Percentiles rank a stretch among this genome's conserved stretches.
phyloP scores from a whole-genome alignment of 1,140 invertebrate species.

The Ruditapes philippinarum region DNA sequence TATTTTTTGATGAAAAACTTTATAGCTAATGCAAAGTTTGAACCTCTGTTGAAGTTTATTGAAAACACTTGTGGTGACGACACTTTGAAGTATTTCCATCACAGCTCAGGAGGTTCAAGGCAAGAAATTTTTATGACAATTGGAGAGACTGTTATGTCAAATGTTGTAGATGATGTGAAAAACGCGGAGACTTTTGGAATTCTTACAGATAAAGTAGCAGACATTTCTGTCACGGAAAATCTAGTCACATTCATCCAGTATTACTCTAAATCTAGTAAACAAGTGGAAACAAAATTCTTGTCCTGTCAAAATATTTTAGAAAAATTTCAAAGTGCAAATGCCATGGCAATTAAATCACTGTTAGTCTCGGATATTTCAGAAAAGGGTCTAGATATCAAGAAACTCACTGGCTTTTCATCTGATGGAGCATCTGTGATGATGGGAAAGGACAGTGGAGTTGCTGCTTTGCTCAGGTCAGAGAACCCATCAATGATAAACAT shows the following conservation, averaged over 20 bases:
- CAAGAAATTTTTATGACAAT: slow-evolving; percentile 17
- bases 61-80: background rate
- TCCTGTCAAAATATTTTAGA: slow-evolving; percentile 1
- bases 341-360: background rate
- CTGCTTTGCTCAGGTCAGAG: background rate
- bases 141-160: background rate
- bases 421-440: slow-evolving; percentile 46
- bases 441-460: slow-evolving; percentile 6
- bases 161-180: background rate
- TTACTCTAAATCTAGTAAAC: background rate
- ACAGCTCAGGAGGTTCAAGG: background rate
- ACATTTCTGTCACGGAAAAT: background rate
- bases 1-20: slow-evolving; percentile 42
- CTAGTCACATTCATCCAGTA: slow-evolving; percentile 8
- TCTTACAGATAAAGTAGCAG: background rate
- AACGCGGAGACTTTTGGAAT: background rate
- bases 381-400: background rate
- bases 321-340: slow-evolving; percentile 33
- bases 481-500: slow-evolving; percentile 13
- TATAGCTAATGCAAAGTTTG: slow-evolving; percentile 20
- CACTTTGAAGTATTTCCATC: slow-evolving; percentile 18
- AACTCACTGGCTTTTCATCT: background rate
- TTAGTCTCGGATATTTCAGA: background rate
- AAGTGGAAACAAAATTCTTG: slow-evolving; percentile 13
- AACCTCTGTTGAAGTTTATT: background rate